phyloP scores from a whole-genome alignment of 2,797 vertebrate species.

The Enteromius treurensis region DNA sequence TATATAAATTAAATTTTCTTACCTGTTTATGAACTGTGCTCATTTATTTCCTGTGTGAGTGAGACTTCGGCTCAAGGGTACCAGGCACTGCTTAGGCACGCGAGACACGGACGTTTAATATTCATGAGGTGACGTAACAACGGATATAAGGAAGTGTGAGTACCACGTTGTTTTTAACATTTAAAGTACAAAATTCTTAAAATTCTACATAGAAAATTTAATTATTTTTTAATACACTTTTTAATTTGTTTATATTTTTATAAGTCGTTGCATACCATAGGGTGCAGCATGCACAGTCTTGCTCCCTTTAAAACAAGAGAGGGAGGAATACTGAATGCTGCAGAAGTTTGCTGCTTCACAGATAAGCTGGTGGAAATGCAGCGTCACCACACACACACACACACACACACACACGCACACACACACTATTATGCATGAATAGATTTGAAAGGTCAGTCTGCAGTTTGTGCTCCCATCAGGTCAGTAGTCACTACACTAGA shows the following conservation, averaged over 20 bases:
- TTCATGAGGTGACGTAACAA: constrained; percentile 56
- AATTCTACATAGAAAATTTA: not conserved
- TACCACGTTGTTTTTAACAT: not conserved
- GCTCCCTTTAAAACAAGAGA: constrained; percentile 6
- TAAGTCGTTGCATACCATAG: not conserved
- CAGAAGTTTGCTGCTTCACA: constrained; percentile 25
- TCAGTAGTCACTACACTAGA: not conserved
- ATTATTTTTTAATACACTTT: not conserved
- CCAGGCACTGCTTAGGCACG: constrained; percentile 65
- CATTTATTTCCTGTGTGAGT: not conserved
- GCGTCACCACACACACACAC: not conserved
- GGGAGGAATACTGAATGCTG: not conserved
- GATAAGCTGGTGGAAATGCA: constrained; percentile 25
- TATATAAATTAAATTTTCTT: too few relatives aligned
- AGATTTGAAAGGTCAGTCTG: constrained; percentile 9
- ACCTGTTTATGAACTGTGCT: constrained; percentile 9
- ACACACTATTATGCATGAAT: not conserved
- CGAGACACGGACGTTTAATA: constrained; percentile 45
- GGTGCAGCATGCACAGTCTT: not conserved
- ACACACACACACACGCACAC: too few relatives aligned
- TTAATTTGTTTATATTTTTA: not conserved
- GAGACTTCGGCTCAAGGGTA: constrained; percentile 24
- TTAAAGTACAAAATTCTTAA: not conserved
- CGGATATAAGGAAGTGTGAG: not conserved
- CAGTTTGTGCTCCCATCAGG: not conserved